Conservation (phyloP, 2,888 invertebrate genomes). For the Philopedon plagiatum region DNA sequence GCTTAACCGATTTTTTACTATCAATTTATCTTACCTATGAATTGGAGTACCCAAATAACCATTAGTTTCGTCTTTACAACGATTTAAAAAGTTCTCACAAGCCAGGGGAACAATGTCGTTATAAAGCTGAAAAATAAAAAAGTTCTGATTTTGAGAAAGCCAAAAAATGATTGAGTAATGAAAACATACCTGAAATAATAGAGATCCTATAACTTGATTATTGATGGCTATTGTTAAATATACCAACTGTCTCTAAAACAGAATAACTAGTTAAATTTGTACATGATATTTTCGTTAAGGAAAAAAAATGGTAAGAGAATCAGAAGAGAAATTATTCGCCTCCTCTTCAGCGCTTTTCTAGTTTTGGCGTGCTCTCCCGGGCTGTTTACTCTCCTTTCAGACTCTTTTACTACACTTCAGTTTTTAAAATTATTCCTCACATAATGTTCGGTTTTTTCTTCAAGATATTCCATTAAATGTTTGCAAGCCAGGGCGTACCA, state of each 20-base stretch:
- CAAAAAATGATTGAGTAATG: neutral
- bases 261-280: neutral
- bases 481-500: conserved; percentile 69
- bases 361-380: no score
- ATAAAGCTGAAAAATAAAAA: conserved; percentile 69
- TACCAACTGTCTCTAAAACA: conserved; percentile 73
- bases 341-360: no score
- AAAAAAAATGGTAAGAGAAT: no score
- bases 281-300: no score
- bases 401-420: no score
- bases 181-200: conserved; percentile 73
- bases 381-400: no score
- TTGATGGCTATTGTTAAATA: conserved; percentile 73
- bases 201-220: conserved; percentile 68
- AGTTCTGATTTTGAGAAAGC: neutral
- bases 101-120: conserved; percentile 74
- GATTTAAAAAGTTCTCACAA: conserved; percentile 73
- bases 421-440: no score
- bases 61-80: conserved; percentile 68
- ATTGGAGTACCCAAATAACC: conserved; percentile 74
- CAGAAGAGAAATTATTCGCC: no score
- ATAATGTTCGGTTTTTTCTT: conserved; percentile 62
- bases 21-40: conserved; percentile 67
- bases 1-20: no score
- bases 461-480: conserved; percentile 68